Percentiles rank a stretch among this genome's conserved stretches.
These are phyloP conservation scores for Aldabrachelys gigantea DNA, from an alignment of 2,113 vertebrate species.

Conservation along the genomic window DNA sequence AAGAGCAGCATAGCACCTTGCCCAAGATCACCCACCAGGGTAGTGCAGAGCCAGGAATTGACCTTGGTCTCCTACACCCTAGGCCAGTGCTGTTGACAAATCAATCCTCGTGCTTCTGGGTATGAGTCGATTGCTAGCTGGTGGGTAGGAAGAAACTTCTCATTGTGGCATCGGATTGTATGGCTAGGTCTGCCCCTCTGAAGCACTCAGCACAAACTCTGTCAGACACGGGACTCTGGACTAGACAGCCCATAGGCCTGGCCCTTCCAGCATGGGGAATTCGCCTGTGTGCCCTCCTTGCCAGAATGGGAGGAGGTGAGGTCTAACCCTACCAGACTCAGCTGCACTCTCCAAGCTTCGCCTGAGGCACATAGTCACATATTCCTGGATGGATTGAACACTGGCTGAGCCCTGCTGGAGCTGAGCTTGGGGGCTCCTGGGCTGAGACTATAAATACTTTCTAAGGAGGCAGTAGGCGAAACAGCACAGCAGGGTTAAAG, in stretches of 20 bases:
- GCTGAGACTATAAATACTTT: neutral
- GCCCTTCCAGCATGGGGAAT: accelerated
- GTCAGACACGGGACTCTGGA: neutral
- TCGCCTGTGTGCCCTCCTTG: neutral
- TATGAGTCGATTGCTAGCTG: neutral
- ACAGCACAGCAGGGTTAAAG: neutral
- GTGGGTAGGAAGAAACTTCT: neutral
- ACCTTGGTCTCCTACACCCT: neutral
- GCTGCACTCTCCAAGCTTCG: neutral
- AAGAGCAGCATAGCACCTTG: neutral
- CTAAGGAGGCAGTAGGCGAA: neutral
- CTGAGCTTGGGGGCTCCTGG: neutral
- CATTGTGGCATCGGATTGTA: neutral
- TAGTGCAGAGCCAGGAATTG: neutral
- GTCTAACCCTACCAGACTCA: neutral
- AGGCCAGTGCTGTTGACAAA: neutral
- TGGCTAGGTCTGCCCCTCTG: neutral
- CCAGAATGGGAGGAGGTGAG: neutral
- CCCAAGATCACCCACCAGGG: neutral
- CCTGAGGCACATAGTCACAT: neutral
- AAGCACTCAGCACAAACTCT: neutral
- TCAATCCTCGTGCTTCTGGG: neutral
- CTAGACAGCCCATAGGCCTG: neutral
- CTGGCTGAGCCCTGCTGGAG: neutral
- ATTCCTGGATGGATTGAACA: neutral